Conservation (phyloP, 1,140 invertebrate species). For the Zaprionus taronus region DNA sequence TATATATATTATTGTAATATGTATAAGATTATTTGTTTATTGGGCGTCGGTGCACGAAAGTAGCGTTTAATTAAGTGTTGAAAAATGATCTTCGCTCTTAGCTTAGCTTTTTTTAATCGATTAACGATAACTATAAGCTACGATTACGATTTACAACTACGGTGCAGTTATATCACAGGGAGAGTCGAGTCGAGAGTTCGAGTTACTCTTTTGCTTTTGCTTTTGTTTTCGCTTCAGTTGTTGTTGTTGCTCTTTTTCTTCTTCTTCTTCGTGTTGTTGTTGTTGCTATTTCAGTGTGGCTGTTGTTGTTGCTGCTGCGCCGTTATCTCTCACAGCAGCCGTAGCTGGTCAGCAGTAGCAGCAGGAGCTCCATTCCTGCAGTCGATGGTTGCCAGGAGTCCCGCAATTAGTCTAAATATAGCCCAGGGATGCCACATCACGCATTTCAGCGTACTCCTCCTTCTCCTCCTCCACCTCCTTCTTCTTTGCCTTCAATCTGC, state of each 20-base stretch:
- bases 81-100: conserved; percentile 32
- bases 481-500: too few species aligned
- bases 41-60: conserved; percentile 36
- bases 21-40: conserved; percentile 13
- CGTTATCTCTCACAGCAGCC: conserved; percentile 65
- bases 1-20: conserved; percentile 29
- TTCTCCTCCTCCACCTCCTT: neutral
- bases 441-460: conserved; percentile 42
- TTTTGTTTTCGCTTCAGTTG: conserved; percentile 32
- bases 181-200: conserved; percentile 63
- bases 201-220: conserved; percentile 28
- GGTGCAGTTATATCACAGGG: conserved; percentile 84
- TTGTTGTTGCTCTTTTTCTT: conserved; percentile 41
- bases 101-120: conserved; percentile 67
- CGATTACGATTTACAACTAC: conserved; percentile 68
- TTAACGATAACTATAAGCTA: conserved; percentile 74
- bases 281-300: conserved; percentile 16
- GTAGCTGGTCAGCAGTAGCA: conserved; percentile 39
- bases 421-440: conserved; percentile 58
- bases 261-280: conserved; percentile 8
- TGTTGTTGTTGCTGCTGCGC: conserved; percentile 34
- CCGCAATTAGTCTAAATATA: conserved; percentile 76
- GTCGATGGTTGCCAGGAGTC: conserved; percentile 47
- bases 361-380: conserved; percentile 35
- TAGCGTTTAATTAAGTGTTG: conserved; percentile 35